These are phyloP conservation scores for Mus minutoides DNA, from an alignment of 2,797 vertebrate species.

Conservation along the genomic window DNA sequence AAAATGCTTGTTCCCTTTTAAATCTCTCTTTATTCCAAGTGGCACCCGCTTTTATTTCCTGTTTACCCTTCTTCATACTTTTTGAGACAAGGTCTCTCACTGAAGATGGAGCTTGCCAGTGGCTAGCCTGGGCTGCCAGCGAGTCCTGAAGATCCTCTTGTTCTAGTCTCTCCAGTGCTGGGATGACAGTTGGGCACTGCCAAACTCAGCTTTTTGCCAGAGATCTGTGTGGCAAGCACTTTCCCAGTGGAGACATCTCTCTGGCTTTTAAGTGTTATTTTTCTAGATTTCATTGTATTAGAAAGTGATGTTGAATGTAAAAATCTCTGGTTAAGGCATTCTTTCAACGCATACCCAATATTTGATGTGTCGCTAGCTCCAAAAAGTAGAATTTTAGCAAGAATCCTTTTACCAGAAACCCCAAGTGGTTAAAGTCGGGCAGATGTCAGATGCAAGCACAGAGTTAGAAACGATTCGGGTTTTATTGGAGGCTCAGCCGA, in stretches of 20 bases:
- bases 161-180: neutral
- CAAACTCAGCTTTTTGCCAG: neutral
- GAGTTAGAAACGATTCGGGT: constrained; percentile 12
- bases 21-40: neutral
- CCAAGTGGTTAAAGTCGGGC: neutral
- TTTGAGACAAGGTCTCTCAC: neutral
- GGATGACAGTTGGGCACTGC: neutral
- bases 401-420: neutral
- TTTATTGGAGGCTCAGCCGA: constrained; percentile 9
- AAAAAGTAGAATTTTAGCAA: constrained; percentile 31
- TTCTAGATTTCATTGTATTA: constrained; percentile 11
- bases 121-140: neutral
- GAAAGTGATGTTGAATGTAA: constrained; percentile 27
- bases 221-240: neutral
- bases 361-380: neutral
- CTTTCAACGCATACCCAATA: neutral
- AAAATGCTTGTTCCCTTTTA: neutral
- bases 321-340: neutral
- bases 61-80: neutral
- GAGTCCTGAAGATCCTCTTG: neutral
- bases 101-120: neutral
- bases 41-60: neutral
- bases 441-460: neutral
- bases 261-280: neutral
- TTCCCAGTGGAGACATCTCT: neutral